Conservation (phyloP, 2,888 invertebrate species). For the Tipula confusa region DNA sequence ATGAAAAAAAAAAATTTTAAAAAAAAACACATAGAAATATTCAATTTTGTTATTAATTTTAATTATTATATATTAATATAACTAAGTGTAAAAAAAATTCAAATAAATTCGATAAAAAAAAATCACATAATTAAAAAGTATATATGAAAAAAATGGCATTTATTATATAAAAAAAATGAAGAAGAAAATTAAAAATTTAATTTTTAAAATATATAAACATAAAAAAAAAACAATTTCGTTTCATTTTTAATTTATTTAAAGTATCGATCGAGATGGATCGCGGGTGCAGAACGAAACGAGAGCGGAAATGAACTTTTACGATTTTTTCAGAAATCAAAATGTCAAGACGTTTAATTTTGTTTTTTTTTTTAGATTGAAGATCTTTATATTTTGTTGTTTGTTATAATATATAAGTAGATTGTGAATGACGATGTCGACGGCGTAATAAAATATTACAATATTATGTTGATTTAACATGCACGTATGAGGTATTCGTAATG, state of each 20-base stretch:
- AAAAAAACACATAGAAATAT: not conserved
- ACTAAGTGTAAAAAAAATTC: not conserved
- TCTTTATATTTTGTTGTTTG: too few species aligned
- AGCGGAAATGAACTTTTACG: not conserved
- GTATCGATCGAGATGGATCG: not conserved
- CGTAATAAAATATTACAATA: too few species aligned
- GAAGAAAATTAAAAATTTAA: not conserved
- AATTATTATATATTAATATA: not conserved
- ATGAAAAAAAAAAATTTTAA: not conserved
- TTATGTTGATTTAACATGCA: too few species aligned
- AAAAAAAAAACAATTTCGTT: not conserved
- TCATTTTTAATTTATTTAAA: not conserved
- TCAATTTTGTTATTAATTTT: constrained; percentile 26
- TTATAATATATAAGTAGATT: not conserved
- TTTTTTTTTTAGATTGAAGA: too few species aligned
- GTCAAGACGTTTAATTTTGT: not conserved
- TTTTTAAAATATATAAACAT: constrained; percentile 4
- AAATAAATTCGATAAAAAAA: not conserved
- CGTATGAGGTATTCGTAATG: too few species aligned
- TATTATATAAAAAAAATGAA: not conserved
- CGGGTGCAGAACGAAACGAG: not conserved
- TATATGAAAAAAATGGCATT: constrained; percentile 29
- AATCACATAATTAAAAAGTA: constrained; percentile 1
- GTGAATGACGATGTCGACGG: not conserved
- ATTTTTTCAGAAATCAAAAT: not conserved